Conservation (phyloP, 2,113 vertebrate species). For the Pseudopodoces humilis region DNA sequence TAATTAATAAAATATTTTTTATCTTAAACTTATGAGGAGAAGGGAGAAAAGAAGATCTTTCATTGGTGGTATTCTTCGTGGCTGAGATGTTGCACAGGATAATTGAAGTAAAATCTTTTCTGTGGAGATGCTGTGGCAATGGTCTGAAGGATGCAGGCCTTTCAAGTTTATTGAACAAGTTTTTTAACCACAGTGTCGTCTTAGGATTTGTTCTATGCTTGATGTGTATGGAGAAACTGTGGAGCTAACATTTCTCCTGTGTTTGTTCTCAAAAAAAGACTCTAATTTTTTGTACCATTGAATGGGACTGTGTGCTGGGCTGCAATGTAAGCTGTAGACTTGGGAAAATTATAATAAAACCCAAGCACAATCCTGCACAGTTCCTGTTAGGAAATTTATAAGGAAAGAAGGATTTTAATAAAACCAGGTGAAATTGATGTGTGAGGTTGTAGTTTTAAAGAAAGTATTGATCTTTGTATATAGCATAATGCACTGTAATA, state of each 20-base stretch:
- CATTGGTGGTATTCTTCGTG: not conserved
- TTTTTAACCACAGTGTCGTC: not conserved
- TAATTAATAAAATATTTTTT: not conserved
- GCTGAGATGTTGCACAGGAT: not conserved
- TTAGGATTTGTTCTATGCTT: not conserved
- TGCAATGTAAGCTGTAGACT: not conserved
- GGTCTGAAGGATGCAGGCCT: not conserved
- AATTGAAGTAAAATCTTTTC: not conserved
- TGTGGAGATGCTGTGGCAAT: not conserved
- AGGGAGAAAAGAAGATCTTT: not conserved
- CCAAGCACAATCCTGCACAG: not conserved
- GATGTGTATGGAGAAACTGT: not conserved
- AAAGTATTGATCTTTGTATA: not conserved
- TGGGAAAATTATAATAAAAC: not conserved
- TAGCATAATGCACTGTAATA: not conserved
- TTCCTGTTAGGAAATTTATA: not conserved
- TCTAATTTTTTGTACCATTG: not conserved
- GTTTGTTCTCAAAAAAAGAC: not conserved
- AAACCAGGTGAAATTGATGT: not conserved
- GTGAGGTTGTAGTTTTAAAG: not conserved
- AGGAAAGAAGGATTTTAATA: not conserved
- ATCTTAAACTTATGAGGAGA: not conserved
- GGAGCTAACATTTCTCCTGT: not conserved
- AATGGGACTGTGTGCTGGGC: not conserved
- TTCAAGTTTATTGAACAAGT: not conserved